Conservation (phyloP, 2,113 vertebrate genomes). For the Cryptotis parvus region DNA sequence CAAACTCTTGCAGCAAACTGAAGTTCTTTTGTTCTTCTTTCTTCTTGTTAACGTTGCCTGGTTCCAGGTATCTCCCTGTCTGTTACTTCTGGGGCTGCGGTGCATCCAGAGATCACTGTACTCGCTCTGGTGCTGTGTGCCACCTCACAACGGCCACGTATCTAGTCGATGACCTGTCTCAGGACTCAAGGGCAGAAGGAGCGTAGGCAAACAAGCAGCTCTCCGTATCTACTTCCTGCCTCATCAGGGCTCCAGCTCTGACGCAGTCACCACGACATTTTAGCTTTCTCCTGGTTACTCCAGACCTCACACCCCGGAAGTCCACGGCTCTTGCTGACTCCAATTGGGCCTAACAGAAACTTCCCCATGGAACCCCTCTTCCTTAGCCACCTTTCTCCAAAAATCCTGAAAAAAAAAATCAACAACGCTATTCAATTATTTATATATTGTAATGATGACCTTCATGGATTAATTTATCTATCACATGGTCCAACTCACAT, state of each 20-base stretch:
- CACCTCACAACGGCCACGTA: not conserved
- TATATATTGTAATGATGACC: not conserved
- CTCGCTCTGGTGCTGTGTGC: not conserved
- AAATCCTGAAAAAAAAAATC: conserved; percentile 18
- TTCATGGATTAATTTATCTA: not conserved
- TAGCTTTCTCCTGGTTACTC: conserved; percentile 26
- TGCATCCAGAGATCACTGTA: not conserved
- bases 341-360: not conserved
- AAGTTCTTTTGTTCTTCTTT: not conserved
- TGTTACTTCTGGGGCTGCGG: not conserved
- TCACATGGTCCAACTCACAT: too few species aligned
- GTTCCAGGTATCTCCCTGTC: conserved; percentile 18
- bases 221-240: conserved; percentile 66
- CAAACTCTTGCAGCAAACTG: not conserved
- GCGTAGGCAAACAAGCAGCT: not conserved
- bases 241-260: conserved; percentile 50
- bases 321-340: not conserved
- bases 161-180: not conserved
- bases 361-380: not conserved
- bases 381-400: not conserved
- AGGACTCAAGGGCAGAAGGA: not conserved
- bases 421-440: not conserved
- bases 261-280: not conserved
- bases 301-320: not conserved
- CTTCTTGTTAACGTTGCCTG: not conserved